Evolutionary conservation across 2,797 vertebrate genomes (phyloP).

Genomic region (Danionella dracula): DNA sequence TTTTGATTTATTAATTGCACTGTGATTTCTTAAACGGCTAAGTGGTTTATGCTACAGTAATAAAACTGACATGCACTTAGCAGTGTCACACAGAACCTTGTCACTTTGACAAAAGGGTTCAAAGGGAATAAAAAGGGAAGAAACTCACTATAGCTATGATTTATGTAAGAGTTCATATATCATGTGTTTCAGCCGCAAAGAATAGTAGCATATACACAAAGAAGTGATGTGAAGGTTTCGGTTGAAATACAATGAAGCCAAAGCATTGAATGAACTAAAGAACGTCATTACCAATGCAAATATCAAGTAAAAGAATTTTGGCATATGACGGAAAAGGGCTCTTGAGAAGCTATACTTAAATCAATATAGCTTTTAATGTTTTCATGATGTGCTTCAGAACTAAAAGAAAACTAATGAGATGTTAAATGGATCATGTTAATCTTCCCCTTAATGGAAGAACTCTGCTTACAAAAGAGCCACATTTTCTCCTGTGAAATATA

Average conservation of each 20-base stretch:
- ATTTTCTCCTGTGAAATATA: slow-evolving; percentile 31
- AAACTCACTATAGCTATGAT: slow-evolving; percentile 13
- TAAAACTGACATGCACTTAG: slow-evolving; percentile 47
- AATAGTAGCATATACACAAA: slow-evolving; percentile 9
- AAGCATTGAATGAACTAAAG: slow-evolving; percentile 7
- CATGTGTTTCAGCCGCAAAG: slow-evolving; percentile 5
- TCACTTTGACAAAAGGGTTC: background rate
- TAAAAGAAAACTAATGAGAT: slow-evolving; percentile 21
- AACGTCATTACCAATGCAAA: slow-evolving; percentile 5
- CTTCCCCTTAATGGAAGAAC: slow-evolving; percentile 15
- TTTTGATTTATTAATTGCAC: slow-evolving; percentile 61
- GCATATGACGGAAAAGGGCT: slow-evolving; percentile 40
- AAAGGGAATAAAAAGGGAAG: background rate
- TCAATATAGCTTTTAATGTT: slow-evolving; percentile 12
- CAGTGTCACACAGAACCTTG: slow-evolving; percentile 13
- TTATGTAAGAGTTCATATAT: slow-evolving; percentile 15
- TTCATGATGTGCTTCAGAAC: background rate
- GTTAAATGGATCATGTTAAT: slow-evolving; percentile 28
- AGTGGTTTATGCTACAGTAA: slow-evolving; percentile 58
- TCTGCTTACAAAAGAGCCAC: slow-evolving; percentile 30
- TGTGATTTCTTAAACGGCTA: slow-evolving; percentile 57
- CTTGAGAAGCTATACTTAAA: slow-evolving; percentile 14
- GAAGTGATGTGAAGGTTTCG: slow-evolving; percentile 18
- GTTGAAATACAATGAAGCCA: slow-evolving; percentile 15
- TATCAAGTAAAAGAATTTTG: slow-evolving; percentile 32